Conservation (phyloP, 1,140 invertebrate species). For the Scylla paramamosain region DNA sequence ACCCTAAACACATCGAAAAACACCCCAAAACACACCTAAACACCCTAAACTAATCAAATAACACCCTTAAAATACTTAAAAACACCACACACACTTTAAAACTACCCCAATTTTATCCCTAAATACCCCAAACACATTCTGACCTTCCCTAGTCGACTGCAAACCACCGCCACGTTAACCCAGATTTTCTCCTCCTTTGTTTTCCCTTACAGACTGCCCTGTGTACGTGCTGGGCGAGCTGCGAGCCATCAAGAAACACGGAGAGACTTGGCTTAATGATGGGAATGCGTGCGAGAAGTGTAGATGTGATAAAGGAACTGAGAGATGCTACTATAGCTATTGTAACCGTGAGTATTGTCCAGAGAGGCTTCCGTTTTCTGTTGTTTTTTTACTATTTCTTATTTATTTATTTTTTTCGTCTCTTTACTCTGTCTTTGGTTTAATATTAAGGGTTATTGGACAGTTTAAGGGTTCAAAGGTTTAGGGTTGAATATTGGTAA, state of each 20-base stretch:
- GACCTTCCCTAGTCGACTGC: too few relatives aligned
- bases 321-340: slow-evolving; percentile 72
- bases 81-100: too few relatives aligned
- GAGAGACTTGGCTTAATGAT: slow-evolving; percentile 61
- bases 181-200: too few relatives aligned
- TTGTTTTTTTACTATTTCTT: background rate
- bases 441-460: background rate
- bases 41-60: too few relatives aligned
- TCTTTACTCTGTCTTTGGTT: background rate
- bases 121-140: too few relatives aligned
- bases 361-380: background rate
- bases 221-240: slow-evolving; percentile 64
- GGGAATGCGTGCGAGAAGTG: slow-evolving; percentile 53
- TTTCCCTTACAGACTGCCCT: slow-evolving; percentile 57
- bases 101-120: too few relatives aligned
- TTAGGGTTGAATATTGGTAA: background rate
- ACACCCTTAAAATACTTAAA: too few relatives aligned
- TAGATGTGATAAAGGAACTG: slow-evolving; percentile 55
- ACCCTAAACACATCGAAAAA: too few relatives aligned
- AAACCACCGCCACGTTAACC: too few relatives aligned
- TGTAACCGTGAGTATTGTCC: slow-evolving; percentile 66
- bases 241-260: slow-evolving; percentile 59
- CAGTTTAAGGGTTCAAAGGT: background rate
- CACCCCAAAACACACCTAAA: too few relatives aligned
- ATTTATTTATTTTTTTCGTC: background rate